phyloP scores from a whole-genome alignment of 2,888 invertebrate species.

The Yponomeuta malinellus region DNA sequence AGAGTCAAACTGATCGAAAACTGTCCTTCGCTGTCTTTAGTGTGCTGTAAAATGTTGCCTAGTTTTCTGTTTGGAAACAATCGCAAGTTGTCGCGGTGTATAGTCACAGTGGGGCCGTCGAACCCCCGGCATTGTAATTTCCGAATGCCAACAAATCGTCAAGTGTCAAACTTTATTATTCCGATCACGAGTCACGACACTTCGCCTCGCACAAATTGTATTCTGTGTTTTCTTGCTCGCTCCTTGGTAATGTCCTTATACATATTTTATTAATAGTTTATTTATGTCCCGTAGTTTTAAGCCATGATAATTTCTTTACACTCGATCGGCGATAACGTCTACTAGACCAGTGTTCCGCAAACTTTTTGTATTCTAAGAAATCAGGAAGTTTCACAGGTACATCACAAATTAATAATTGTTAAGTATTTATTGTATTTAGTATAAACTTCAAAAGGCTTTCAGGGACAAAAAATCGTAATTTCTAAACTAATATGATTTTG shows the following conservation, averaged over 20 bases:
- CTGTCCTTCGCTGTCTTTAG: neutral
- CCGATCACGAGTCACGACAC: constrained; percentile 60
- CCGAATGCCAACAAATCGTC: constrained; percentile 57
- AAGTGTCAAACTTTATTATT: constrained; percentile 44
- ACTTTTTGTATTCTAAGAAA: too few species aligned
- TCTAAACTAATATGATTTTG: too few species aligned
- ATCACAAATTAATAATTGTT: too few species aligned
- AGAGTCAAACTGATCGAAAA: neutral
- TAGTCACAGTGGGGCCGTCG: constrained; percentile 58
- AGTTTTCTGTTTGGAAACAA: constrained; percentile 13
- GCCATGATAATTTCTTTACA: neutral
- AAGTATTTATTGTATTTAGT: too few species aligned
- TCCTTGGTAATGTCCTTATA: neutral
- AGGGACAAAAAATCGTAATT: too few species aligned
- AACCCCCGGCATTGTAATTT: constrained; percentile 67
- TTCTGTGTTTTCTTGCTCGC: constrained; percentile 40
- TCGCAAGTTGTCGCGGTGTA: constrained; percentile 37
- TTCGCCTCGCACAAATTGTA: constrained; percentile 46
- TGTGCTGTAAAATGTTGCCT: neutral
- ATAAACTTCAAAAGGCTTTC: too few species aligned
- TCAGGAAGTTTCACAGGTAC: too few species aligned
- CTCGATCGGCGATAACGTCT: neutral
- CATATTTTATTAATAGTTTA: neutral
- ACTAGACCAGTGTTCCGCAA: neutral
- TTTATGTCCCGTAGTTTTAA: neutral